Evolutionary conservation across 35 echinoderm and acorn worm genomes (phyloP).

Genomic region (Heliocidaris erythrogramma): DNA sequence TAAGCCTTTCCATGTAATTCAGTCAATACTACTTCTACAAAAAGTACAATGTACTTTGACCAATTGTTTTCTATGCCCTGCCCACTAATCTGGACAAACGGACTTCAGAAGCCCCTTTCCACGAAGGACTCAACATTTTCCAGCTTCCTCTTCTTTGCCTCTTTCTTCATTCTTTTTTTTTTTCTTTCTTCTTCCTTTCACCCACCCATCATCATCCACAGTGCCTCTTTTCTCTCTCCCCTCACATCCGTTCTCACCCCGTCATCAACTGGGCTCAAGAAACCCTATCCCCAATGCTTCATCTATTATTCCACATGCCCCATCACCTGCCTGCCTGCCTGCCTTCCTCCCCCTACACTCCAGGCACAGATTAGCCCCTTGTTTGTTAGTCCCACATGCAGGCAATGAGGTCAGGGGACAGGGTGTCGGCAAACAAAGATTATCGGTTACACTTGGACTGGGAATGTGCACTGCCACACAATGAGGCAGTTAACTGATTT

Average conservation of each 20-base stretch:
- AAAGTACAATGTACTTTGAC: too few relatives aligned
- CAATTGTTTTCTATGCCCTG: too few relatives aligned
- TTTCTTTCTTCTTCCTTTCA: not conserved
- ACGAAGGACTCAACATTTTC: not conserved
- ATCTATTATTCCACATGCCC: constrained; percentile 11
- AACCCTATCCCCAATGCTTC: constrained; percentile 8
- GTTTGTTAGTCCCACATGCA: constrained; percentile 16
- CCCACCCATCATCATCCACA: not conserved
- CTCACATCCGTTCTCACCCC: constrained; percentile 14
- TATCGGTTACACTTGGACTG: constrained; percentile 9
- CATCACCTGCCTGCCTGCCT: not conserved
- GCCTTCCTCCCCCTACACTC: not conserved
- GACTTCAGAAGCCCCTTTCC: not conserved
- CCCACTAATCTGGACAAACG: not conserved
- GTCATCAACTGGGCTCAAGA: not conserved
- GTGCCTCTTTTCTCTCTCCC: not conserved
- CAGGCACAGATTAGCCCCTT: constrained; percentile 14
- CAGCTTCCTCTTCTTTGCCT: not conserved
- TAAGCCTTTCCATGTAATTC: too few relatives aligned
- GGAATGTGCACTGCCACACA: not conserved
- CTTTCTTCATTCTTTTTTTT: not conserved
- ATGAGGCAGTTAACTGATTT: not conserved
- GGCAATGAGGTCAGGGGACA: not conserved
- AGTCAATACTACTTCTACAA: too few relatives aligned
- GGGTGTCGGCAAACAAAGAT: constrained; percentile 15